These are phyloP conservation scores for Sitta europaea DNA, from an alignment of 2,113 vertebrate genomes.

Conservation along the genomic window DNA sequence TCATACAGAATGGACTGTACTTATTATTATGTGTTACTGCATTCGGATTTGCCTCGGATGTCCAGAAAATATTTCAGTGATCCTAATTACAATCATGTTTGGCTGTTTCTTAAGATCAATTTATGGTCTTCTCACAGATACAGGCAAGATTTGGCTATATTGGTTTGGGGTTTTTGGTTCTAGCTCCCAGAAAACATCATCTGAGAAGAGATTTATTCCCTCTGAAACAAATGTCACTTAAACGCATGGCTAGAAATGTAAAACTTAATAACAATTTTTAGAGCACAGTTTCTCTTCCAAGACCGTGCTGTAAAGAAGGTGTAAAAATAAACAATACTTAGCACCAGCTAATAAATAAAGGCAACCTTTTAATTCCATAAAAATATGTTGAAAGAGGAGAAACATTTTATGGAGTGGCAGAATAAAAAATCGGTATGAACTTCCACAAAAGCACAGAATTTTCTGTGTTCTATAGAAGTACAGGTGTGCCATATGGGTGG, in stretches of 20 bases:
- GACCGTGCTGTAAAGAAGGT: slow-evolving; percentile 29
- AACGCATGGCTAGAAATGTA: slow-evolving; percentile 12
- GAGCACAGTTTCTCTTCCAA: slow-evolving; percentile 53
- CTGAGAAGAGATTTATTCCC: neutral
- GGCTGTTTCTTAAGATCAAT: neutral
- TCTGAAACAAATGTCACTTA: neutral
- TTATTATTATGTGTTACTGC: neutral
- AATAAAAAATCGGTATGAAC: neutral
- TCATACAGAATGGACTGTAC: rapidly evolving
- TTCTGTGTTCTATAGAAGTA: neutral
- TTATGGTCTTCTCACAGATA: neutral
- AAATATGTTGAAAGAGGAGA: neutral
- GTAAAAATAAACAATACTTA: slow-evolving; percentile 2
- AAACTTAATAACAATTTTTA: slow-evolving; percentile 31
- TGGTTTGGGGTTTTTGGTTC: neutral
- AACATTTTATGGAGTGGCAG: neutral
- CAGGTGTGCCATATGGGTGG: neutral
- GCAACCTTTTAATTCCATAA: neutral
- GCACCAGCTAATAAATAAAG: neutral
- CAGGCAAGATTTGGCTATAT: neutral
- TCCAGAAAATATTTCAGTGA: neutral
- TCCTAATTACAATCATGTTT: neutral
- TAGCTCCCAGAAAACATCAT: slow-evolving; percentile 8
- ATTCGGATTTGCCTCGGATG: neutral
- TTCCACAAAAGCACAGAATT: neutral